Percentiles rank a stretch among this genome's conserved stretches.
Conservation (phyloP, 2,113 vertebrate species). For the Noctilio leporinus region DNA sequence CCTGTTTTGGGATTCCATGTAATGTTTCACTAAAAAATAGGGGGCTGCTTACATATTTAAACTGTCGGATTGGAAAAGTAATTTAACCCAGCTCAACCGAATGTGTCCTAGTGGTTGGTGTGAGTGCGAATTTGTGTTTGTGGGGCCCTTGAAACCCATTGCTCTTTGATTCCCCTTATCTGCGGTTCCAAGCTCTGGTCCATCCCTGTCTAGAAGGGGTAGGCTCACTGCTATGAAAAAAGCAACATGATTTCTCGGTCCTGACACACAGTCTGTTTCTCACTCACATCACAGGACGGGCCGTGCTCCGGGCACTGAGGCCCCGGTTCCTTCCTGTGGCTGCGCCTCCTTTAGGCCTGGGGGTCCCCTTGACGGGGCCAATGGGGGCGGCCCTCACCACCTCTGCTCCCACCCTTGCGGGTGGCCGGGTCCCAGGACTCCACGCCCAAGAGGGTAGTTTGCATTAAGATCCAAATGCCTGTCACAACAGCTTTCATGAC, state of each 20-base stretch:
- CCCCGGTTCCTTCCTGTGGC: neutral
- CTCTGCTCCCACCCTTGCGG: fast-evolving
- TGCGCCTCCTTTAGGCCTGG: too few species aligned
- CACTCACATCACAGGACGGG: neutral
- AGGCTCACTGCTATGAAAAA: neutral
- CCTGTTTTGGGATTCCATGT: neutral
- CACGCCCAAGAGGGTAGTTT: neutral
- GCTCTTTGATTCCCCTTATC: neutral
- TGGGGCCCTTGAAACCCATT: too few species aligned
- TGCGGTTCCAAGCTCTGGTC: neutral
- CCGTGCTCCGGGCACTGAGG: neutral
- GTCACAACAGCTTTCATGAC: neutral
- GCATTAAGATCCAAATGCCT: neutral
- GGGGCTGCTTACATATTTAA: neutral
- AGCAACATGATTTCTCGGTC: too few species aligned
- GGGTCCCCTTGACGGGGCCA: neutral
- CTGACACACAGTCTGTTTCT: neutral
- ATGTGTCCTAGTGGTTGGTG: neutral
- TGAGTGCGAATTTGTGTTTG: too few species aligned
- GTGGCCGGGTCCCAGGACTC: neutral
- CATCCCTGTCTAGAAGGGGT: neutral
- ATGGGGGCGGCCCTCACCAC: neutral
- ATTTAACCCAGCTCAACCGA: neutral
- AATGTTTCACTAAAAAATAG: neutral
- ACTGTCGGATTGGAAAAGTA: neutral